Evolutionary conservation across 2,797 vertebrate genomes (phyloP).

Genomic region (Diplodus puntazzo): DNA sequence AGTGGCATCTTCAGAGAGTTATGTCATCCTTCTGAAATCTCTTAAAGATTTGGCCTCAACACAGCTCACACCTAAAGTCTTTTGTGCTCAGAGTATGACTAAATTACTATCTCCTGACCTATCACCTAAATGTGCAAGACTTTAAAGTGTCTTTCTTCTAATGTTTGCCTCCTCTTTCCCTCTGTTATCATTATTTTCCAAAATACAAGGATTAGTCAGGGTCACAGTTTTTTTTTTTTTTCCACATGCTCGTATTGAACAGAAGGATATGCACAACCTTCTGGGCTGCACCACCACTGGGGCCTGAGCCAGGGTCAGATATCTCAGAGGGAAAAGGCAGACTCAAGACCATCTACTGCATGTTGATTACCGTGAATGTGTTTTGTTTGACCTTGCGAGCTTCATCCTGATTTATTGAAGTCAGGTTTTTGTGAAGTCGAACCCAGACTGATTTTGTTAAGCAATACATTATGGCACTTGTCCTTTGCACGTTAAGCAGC

Average conservation of each 20-base stretch:
- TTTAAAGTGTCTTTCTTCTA: conserved; percentile 58
- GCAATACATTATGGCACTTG: conserved; percentile 1
- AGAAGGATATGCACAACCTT: conserved; percentile 71
- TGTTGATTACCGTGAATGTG: conserved; percentile 66
- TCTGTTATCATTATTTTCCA: conserved; percentile 62
- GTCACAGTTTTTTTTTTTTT: conserved; percentile 59
- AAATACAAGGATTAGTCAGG: conserved; percentile 74
- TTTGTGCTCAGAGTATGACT: conserved; percentile 51
- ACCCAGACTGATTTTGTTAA: conserved; percentile 7
- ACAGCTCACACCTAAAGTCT: conserved; percentile 34
- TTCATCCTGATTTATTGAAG: conserved; percentile 54
- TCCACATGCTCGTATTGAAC: conserved; percentile 64
- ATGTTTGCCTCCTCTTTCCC: conserved; percentile 44
- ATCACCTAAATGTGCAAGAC: conserved; percentile 35
- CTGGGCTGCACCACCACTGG: conserved; percentile 59
- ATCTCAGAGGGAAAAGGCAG: conserved; percentile 68
- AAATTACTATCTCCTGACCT: conserved; percentile 64
- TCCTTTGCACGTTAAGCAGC: conserved; percentile 7
- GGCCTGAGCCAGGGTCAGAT: conserved; percentile 80
- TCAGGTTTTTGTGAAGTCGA: conserved; percentile 41
- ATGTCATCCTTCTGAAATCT: conserved; percentile 63
- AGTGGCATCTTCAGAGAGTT: conserved; percentile 71
- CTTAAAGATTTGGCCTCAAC: conserved; percentile 57
- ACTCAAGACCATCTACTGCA: conserved; percentile 60
- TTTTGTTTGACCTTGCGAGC: conserved; percentile 66